These are phyloP conservation scores for Cichlasoma orientale DNA, from an alignment of 2,797 vertebrate genomes.

Conservation along the genomic window DNA sequence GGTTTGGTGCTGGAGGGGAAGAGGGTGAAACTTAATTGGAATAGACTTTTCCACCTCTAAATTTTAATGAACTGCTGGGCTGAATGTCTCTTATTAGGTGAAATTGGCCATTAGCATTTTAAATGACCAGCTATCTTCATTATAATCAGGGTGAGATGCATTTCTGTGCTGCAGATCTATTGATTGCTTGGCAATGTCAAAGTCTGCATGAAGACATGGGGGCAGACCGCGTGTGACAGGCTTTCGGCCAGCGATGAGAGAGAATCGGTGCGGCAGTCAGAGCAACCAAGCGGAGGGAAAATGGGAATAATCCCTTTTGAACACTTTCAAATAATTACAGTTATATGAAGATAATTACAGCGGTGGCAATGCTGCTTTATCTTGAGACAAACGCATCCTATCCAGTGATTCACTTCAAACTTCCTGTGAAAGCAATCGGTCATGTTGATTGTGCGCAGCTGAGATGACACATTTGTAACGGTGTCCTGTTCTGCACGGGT, in stretches of 20 bases:
- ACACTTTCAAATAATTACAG: constrained; percentile 82
- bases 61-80: constrained; percentile 80
- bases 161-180: constrained; percentile 72
- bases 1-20: constrained; percentile 47
- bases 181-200: constrained; percentile 76
- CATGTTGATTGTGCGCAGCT: constrained; percentile 71
- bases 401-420: constrained; percentile 78
- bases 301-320: constrained; percentile 75
- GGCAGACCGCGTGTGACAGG: constrained; percentile 58
- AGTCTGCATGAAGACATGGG: constrained; percentile 70
- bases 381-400: constrained; percentile 70
- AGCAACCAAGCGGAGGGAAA: constrained; percentile 29
- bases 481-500: constrained; percentile 59
- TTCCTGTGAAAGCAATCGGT: constrained; percentile 79
- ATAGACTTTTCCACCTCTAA: constrained; percentile 82
- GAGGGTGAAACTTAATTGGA: constrained; percentile 72
- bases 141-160: constrained; percentile 73
- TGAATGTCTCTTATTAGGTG: constrained; percentile 80
- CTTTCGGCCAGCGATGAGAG: constrained; percentile 42
- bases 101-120: constrained; percentile 81
- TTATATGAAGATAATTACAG: constrained; percentile 82
- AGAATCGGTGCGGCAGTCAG: constrained; percentile 39
- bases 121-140: constrained; percentile 80
- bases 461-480: constrained; percentile 70
- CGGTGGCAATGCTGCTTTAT: constrained; percentile 71